phyloP scores from a whole-genome alignment of 2,888 invertebrate genomes.

The Meteorus colon region DNA sequence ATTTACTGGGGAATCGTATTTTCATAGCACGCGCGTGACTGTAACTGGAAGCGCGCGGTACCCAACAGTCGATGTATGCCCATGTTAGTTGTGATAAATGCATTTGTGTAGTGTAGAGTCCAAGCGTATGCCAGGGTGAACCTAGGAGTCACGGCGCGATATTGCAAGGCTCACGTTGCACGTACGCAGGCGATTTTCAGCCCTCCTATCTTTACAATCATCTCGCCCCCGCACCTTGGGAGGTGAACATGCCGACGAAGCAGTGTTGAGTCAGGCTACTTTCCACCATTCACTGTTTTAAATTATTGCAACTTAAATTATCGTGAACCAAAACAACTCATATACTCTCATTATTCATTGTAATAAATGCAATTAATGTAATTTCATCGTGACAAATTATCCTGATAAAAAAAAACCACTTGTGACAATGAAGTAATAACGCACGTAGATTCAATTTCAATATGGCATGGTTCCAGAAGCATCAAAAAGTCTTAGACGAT shows the following conservation, averaged over 20 bases:
- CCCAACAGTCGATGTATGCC: slow-evolving; percentile 51
- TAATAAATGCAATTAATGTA: background rate
- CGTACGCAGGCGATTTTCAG: slow-evolving; percentile 69
- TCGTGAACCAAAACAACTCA: background rate
- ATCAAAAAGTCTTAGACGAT: background rate
- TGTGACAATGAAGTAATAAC: background rate
- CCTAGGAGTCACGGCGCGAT: slow-evolving; percentile 55
- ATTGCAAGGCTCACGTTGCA: slow-evolving; percentile 59
- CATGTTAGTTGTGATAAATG: slow-evolving; percentile 67
- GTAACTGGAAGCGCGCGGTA: slow-evolving; percentile 39
- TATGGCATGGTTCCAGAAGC: background rate
- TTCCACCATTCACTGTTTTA: slow-evolving; percentile 13
- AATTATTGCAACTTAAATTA: slow-evolving; percentile 16
- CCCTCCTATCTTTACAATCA: slow-evolving; percentile 63
- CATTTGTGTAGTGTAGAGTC: slow-evolving; percentile 63
- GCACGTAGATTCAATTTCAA: background rate
- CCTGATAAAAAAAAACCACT: background rate
- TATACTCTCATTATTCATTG: background rate
- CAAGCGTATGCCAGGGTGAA: slow-evolving; percentile 54
- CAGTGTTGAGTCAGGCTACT: slow-evolving; percentile 41
- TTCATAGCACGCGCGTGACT: slow-evolving; percentile 55
- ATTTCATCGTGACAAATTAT: background rate
- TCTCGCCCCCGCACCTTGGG: slow-evolving; percentile 54
- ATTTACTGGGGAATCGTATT: slow-evolving; percentile 46
- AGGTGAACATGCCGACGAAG: slow-evolving; percentile 48